These are phyloP conservation scores for Gallinago paraguaiae DNA, from an alignment of 2,113 vertebrate species.

Conservation along the genomic window DNA sequence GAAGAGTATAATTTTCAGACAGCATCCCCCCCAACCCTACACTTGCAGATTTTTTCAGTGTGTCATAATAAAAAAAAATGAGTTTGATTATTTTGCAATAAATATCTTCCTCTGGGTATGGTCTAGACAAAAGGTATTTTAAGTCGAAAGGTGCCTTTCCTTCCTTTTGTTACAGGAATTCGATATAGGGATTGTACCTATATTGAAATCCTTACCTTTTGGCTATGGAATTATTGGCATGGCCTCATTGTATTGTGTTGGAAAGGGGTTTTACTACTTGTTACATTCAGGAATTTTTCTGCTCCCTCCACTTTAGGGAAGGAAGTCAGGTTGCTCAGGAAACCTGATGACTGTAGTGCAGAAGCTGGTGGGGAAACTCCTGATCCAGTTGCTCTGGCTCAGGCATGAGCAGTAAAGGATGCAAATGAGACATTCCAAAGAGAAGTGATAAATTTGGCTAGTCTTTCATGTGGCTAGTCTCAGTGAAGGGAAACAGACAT, in stretches of 20 bases:
- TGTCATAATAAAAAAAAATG: background rate
- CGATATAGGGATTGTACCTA: background rate
- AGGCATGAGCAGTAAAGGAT: background rate
- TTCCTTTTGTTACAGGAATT: background rate
- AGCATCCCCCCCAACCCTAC: background rate
- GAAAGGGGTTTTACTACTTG: background rate
- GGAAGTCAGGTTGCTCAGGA: background rate
- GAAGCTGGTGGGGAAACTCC: background rate
- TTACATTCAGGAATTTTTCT: background rate
- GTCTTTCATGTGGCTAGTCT: background rate
- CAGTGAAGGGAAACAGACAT: background rate
- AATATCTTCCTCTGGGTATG: background rate
- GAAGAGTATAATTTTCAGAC: background rate
- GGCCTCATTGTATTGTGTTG: background rate
- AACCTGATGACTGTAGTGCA: background rate
- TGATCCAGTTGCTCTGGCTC: background rate
- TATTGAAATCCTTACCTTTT: background rate
- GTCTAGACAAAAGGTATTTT: background rate
- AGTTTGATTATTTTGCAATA: background rate
- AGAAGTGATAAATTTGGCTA: background rate
- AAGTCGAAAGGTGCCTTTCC: fast-evolving
- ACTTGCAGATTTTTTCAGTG: background rate
- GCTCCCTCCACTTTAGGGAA: background rate
- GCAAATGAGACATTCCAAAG: conserved; percentile 17
- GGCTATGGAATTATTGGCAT: background rate